Percentiles rank a stretch among this genome's conserved stretches.
These are phyloP conservation scores for Pangasianodon hypophthalmus DNA, from an alignment of 2,113 vertebrate species.

Conservation along the genomic window DNA sequence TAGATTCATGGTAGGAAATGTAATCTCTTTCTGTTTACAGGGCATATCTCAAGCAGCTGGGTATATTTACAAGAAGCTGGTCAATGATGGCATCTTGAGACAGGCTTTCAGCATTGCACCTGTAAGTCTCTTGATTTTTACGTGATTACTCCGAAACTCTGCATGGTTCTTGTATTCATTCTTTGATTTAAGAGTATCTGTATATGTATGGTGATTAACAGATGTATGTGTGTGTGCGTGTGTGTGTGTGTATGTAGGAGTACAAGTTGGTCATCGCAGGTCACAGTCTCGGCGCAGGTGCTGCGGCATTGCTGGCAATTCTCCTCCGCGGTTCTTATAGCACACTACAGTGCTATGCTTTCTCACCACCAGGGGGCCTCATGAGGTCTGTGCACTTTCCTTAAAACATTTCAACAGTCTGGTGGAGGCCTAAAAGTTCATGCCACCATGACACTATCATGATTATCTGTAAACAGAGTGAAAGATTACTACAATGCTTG, in stretches of 20 bases:
- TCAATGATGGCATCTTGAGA: slow-evolving; percentile 91
- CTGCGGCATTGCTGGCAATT: slow-evolving; percentile 82
- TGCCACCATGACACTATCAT: neutral
- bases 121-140: slow-evolving; percentile 72
- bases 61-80: slow-evolving; percentile 85
- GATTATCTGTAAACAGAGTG: neutral
- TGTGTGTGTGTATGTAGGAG: slow-evolving; percentile 72
- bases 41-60: slow-evolving; percentile 90
- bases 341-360: slow-evolving; percentile 83
- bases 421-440: neutral
- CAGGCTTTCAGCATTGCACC: slow-evolving; percentile 89
- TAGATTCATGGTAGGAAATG: neutral
- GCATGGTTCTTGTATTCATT: neutral
- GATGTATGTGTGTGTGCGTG: neutral
- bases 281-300: slow-evolving; percentile 94
- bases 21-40: slow-evolving; percentile 64
- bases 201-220: neutral
- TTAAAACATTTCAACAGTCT: neutral
- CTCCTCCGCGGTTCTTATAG: slow-evolving; percentile 82
- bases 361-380: slow-evolving; percentile 93
- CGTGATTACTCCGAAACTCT: neutral
- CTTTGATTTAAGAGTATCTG: neutral
- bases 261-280: slow-evolving; percentile 91
- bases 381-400: slow-evolving; percentile 74
- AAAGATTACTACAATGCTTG: neutral